These are phyloP conservation scores for Siniperca scherzeri DNA, from an alignment of 2,797 vertebrate genomes.

Conservation along the genomic window DNA sequence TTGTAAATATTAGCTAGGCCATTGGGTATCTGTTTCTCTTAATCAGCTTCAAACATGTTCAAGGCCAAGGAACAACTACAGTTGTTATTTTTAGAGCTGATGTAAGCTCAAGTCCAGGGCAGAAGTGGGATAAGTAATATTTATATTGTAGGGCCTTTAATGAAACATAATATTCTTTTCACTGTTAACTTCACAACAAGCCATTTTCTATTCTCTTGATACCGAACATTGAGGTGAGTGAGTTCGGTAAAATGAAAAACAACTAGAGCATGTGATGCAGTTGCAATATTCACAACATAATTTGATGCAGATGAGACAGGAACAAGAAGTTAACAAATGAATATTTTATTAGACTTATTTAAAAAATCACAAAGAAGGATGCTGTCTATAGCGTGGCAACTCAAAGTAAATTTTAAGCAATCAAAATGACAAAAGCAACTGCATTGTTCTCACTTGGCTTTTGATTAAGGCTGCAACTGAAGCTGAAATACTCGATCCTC, in stretches of 20 bases:
- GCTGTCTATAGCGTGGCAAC: not conserved
- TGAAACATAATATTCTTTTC: constrained; percentile 70
- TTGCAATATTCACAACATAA: not conserved
- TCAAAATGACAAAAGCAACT: constrained; percentile 16
- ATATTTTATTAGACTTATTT: constrained; percentile 10
- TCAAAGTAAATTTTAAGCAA: constrained; percentile 2
- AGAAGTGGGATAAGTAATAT: constrained; percentile 61
- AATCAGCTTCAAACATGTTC: constrained; percentile 68
- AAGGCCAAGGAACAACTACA: constrained; percentile 61
- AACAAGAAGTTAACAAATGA: not conserved
- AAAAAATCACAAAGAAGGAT: not conserved
- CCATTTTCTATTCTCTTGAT: constrained; percentile 40
- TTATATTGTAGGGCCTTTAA: constrained; percentile 60
- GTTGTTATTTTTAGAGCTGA: constrained; percentile 75
- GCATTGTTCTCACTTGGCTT: constrained; percentile 35
- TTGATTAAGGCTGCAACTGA: constrained; percentile 30
- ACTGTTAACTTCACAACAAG: constrained; percentile 43
- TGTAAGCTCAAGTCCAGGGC: constrained; percentile 55
- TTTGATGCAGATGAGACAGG: not conserved
- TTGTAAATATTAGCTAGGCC: constrained; percentile 63
- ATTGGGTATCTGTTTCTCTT: constrained; percentile 61
- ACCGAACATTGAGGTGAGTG: constrained; percentile 9
- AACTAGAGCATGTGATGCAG: not conserved
- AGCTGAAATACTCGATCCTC: constrained; percentile 43
- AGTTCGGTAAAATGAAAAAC: constrained; percentile 27